Conservation (phyloP, 2,113 vertebrate genomes). For the Sterna hirundo region DNA sequence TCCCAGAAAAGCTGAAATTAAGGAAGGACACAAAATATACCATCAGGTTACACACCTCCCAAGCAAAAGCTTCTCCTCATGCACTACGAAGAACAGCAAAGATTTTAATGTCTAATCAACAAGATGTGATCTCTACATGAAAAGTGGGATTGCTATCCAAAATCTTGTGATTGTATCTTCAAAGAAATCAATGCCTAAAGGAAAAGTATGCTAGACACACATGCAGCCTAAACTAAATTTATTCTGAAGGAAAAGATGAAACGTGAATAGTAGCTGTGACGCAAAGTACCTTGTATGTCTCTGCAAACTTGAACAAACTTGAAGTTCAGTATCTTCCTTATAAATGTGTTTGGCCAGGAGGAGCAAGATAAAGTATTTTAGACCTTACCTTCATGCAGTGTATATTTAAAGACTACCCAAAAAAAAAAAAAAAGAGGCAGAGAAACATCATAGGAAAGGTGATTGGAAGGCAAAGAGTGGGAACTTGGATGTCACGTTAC, state of each 20-base stretch:
- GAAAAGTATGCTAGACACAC: background rate
- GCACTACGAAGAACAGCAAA: background rate
- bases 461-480: background rate
- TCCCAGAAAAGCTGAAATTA: background rate
- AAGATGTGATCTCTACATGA: background rate
- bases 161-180: background rate
- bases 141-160: background rate
- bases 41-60: background rate
- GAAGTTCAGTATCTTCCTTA: background rate
- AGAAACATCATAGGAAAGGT: background rate
- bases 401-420: background rate
- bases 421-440: background rate
- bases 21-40: background rate
- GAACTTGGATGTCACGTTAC: background rate
- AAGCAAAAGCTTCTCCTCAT: background rate
- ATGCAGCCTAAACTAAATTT: background rate
- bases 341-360: background rate
- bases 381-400: background rate
- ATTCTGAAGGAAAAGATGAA: background rate
- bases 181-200: background rate
- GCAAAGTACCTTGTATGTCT: background rate
- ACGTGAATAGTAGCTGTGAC: background rate
- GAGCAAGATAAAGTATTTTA: background rate
- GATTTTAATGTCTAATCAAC: background rate
- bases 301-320: background rate